Evolutionary conservation across 1,140 invertebrate genomes (phyloP).

Genomic region (Agrypnia vestita): DNA sequence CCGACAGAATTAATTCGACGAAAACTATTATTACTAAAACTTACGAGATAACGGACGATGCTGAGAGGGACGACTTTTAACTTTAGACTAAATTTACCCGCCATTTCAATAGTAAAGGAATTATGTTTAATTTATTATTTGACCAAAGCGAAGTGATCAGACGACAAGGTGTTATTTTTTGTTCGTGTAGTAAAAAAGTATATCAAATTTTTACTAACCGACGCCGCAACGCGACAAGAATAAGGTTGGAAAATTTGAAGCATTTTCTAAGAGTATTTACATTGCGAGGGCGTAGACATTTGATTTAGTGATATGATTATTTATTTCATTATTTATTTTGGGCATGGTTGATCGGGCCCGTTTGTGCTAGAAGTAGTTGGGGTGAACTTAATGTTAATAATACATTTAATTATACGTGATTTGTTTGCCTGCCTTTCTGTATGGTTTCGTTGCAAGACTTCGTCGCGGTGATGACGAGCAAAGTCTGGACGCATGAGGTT

Average conservation of each 20-base stretch:
- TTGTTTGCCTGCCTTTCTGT: conserved; percentile 15
- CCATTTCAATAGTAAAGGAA: conserved; percentile 43
- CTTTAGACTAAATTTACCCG: conserved; percentile 3
- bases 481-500: background rate
- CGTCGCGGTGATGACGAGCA: background rate
- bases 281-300: conserved; percentile 37
- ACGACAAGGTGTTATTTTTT: conserved; percentile 28
- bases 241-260: background rate
- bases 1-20: background rate
- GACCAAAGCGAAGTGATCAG: conserved; percentile 40
- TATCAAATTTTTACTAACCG: conserved; percentile 24
- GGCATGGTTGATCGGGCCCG: conserved; percentile 11
- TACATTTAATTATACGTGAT: conserved; percentile 12
- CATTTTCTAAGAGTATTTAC: conserved; percentile 7
- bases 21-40: background rate
- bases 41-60: background rate
- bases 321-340: conserved; percentile 59
- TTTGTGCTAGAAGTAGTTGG: conserved; percentile 31
- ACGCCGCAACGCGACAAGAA: conserved; percentile 24
- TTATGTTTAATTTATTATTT: conserved; percentile 44
- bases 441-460: conserved; percentile 24
- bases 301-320: conserved; percentile 57
- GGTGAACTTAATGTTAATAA: conserved; percentile 2
- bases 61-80: too few species aligned
- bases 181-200: conserved; percentile 1